Base-by-base conservation (phyloP, 2,888 invertebrate species). In the Sepioteuthis lessoniana region DNA sequence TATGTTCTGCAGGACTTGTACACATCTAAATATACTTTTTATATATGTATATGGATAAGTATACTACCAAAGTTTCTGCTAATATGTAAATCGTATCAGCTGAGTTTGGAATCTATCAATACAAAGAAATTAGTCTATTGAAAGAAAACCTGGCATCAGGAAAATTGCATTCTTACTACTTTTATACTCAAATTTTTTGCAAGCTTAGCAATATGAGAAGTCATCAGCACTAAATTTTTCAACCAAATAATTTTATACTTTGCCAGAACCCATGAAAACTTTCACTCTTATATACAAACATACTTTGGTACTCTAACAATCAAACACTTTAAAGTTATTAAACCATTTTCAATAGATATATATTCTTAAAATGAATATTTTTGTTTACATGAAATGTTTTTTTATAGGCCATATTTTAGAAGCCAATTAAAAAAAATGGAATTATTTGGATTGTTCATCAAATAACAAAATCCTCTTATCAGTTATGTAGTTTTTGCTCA, bases 1-100 rank as follows among this genome's bases (percentile, higher is more conserved):
- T 38, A 46, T 91, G 91, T 91, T 91, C 46, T 91, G 91, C 91
- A 91, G 91, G 42, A 91, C n/a, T 46, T 91, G 91, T 91, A 46
- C 31, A 42, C 91, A 91, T 91, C n/a, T 47, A 28, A n/a, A 46
- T 91, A 46, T 42, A n/a, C n/a, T 16, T 16, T 31, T 28, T 55
- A 55, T 76, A 76, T 76, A 76, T 76, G 8, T 60, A 60, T 60
- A 13, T 50, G 50, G 50, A 50, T 50, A 50, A 50, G n/a, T 31
- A 76, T 76, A 76, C 76, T n/a, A 76, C 76, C n/a, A 76, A 76
- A 31, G 76, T 76, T 76, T 76, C 76, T 76, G 76, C 50, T 50
- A 50, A 50, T 50, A 50, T 50, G 50, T 50, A 1, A 50, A 50
- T 50, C 25, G 25, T 50, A 50, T 50, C 50, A 50, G 50, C 50